Evolutionary conservation across 2,797 vertebrate species (phyloP), one percentile per base, ranked within the genome.

Genomic region (Rhabdomys pumilio): DNA sequence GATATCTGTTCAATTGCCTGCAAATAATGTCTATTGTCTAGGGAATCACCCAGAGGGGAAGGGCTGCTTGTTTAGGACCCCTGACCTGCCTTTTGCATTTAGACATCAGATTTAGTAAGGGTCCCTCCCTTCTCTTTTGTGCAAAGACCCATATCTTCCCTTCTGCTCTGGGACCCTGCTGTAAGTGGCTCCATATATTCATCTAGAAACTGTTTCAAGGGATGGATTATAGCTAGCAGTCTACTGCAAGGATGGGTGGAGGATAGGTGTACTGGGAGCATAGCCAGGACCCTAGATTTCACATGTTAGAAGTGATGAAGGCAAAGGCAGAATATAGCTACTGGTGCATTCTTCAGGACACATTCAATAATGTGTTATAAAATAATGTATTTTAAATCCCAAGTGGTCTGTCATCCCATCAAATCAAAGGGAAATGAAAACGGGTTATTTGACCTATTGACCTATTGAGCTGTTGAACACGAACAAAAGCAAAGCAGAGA

Each of bases 391-490:
- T 95, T 95, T 72, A 81, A 81, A 84, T 44, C 12, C 29, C 13
- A n/a, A 69, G 20, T 20, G 59, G 75, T 87, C 50, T 69, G 12
- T 57, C 65, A 34, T 57, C 24, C 17, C 6, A 41, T 15, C 61
- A 72, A 83, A 91, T 72, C 34, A 80, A 79, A 93, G 12, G 15
- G 72, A 89, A 29, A 53, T 31, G 86, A 92, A 95, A 81, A 84
- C 69, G 86, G 82, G 11, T 47, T 29, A 92, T 76, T 80, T 55
- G 3, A 57, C 50, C 41, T 69, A 38, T 5, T 7, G 61, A 85
- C 50, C 2, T 38, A 38, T 38, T 38, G 84, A 41, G 55, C 57
- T 95, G 26, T 26, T 67, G 89, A 69, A 26, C 44, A 15, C 14
- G 61, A 79, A 20, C 26, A 94, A 44, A 77, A 57, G 38, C 14